Evolutionary conservation across 2,888 invertebrate species (phyloP), one percentile per base, ranked within the genome.

Genomic region (Callimorpha dominula): DNA sequence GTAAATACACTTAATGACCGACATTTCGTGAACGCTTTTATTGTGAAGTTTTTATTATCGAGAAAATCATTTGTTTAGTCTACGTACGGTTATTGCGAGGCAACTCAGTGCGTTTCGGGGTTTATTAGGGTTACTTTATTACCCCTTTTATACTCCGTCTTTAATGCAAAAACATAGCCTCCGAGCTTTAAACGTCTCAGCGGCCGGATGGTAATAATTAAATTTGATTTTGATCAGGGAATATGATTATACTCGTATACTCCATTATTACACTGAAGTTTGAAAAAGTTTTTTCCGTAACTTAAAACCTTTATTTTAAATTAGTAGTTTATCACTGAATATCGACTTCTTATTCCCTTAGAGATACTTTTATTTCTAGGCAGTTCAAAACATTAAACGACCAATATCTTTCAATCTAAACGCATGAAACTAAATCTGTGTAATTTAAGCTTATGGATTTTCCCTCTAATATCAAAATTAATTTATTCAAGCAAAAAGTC

Each of bases 1-100:
- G 93, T 95, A 94, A 95, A 94, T 94, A 94, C 92, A 92, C 94
- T 94, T 95, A 95, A 95, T 95, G 94, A 92, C 94, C 93, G 92
- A 94, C 94, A 95, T 94, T 94, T 93, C 91, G 94, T 94, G 93
- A 94, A 92, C 92, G 93, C 88, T 95, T 94, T 94, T 95, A 95
- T 94, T 94, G 94, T 94, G 91, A 94, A 94, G 93, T 94, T 95
- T 95, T 95, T 95, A 95, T 94, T 94, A 93, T 94, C 93, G 89
- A 89, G 92, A 94, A 93, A 93, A 93, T 94, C 93, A 93, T 95
- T 94, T 95, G 95, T 95, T 95, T 95, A 95, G 94, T 94, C 94
- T 94, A 93, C 94, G 90, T 94, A 94, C 92, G 92, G 93, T 92
- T 93, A 93, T 93, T 92, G 93, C 93, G 91, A 91, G 87, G 88